These are phyloP conservation scores for Pelobates fuscus DNA, from an alignment of 2,113 vertebrate genomes.

Conservation along the genomic window DNA sequence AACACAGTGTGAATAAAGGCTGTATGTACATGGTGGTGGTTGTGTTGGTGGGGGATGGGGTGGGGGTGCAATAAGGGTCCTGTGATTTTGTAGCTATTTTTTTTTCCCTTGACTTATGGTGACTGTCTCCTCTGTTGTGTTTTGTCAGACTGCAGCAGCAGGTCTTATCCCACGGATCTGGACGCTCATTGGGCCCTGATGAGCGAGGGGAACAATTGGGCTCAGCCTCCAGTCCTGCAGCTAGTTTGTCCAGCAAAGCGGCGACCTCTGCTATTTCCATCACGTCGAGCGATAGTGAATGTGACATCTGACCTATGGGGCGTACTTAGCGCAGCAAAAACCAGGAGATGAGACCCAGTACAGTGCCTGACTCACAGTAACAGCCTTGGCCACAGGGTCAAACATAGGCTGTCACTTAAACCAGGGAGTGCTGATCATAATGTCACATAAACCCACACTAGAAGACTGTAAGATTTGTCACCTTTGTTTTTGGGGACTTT, in stretches of 20 bases:
- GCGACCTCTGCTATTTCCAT: constrained; percentile 98
- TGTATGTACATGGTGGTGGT: not conserved
- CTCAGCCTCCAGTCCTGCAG: constrained; percentile 86
- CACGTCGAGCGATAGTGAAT: constrained; percentile 98
- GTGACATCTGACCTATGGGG: constrained; percentile 85
- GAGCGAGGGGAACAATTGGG: constrained; percentile 86
- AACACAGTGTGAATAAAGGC: too few species aligned
- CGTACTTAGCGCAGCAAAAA: constrained; percentile 58
- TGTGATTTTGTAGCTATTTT: too few species aligned
- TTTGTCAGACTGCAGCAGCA: constrained; percentile 92
- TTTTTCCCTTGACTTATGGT: constrained; percentile 51
- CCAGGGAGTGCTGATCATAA: constrained; percentile 58
- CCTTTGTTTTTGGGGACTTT: constrained; percentile 59
- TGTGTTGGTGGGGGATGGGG: fast-evolving
- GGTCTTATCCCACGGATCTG: constrained; percentile 87
- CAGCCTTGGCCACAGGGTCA: constrained; percentile 57
- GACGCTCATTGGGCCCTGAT: constrained; percentile 80
- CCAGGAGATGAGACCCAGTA: constrained; percentile 62
- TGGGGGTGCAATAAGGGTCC: too few species aligned
- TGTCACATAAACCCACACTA: constrained; percentile 62
- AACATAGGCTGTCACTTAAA: constrained; percentile 63
- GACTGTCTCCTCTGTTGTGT: constrained; percentile 46
- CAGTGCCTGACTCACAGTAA: constrained; percentile 66
- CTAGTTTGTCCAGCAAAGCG: constrained; percentile 93
- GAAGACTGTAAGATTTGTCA: constrained; percentile 55